Conservation (phyloP, 37 sponge, comb jelly and placozoan genomes). For the Amphimedon queenslandica region DNA sequence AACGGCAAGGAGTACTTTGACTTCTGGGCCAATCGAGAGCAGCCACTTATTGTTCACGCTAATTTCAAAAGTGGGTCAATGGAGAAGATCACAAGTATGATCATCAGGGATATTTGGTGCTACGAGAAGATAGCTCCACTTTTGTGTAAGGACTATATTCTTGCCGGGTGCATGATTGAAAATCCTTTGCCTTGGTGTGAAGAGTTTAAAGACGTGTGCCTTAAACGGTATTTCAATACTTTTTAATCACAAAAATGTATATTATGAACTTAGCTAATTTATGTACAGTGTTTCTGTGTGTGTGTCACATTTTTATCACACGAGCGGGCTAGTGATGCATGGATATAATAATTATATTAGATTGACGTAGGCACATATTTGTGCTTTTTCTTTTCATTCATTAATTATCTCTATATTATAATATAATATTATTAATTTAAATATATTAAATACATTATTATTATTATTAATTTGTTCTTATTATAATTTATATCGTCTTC, state of each 20-base stretch:
- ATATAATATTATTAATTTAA: background rate
- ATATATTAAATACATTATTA: background rate
- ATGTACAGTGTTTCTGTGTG: no score
- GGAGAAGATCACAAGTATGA: constrained; percentile 30
- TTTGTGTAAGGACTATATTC: constrained; percentile 1
- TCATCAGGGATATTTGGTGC: constrained; percentile 40
- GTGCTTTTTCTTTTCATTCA: no score
- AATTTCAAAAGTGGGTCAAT: constrained; percentile 20
- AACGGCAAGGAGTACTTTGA: constrained; percentile 44
- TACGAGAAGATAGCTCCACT: background rate
- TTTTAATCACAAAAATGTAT: no score
- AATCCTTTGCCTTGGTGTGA: no score
- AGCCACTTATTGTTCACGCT: constrained; percentile 49
- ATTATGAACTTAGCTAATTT: no score
- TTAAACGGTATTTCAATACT: no score
- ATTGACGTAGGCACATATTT: no score
- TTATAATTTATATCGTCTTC: background rate
- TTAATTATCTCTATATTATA: no score
- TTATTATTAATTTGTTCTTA: background rate
- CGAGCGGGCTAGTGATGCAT: no score
- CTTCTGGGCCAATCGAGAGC: background rate
- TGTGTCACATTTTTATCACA: no score
- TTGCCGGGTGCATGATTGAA: background rate
- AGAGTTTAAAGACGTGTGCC: no score
- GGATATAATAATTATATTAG: no score